These are phyloP conservation scores for Sepiola atlantica DNA, from an alignment of 2,888 invertebrate genomes.

Conservation along the genomic window DNA sequence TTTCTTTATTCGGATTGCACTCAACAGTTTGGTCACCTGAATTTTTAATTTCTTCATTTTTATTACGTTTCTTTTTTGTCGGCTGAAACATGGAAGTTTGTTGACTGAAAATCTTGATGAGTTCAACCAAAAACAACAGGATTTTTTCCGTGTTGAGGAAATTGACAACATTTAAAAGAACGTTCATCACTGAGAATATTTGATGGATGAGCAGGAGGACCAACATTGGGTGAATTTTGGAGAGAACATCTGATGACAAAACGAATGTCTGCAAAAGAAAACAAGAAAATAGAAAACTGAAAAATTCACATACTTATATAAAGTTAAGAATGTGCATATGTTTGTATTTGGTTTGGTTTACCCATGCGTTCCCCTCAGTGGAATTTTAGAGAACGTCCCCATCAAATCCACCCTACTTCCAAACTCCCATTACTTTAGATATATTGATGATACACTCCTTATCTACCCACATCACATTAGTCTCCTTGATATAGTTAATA, in stretches of 20 bases:
- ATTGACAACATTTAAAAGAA: neutral
- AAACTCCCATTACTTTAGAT: too few relatives aligned
- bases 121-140: neutral
- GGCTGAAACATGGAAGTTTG: neutral
- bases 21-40: neutral
- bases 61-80: neutral
- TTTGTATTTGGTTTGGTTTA: too few relatives aligned
- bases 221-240: neutral
- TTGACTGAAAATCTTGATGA: neutral
- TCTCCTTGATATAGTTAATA: too few relatives aligned
- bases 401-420: too few relatives aligned
- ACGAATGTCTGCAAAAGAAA: neutral
- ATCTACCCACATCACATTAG: too few relatives aligned
- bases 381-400: too few relatives aligned
- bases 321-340: too few relatives aligned
- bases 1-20: neutral
- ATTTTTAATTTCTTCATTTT: neutral
- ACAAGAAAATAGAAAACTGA: neutral
- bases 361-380: too few relatives aligned
- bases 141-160: neutral
- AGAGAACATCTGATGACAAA: neutral
- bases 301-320: too few relatives aligned
- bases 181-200: neutral
- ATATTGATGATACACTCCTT: too few relatives aligned
- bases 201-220: neutral